phyloP scores from a whole-genome alignment of 2,888 invertebrate genomes.

The Eumacrocentrus americanus region DNA sequence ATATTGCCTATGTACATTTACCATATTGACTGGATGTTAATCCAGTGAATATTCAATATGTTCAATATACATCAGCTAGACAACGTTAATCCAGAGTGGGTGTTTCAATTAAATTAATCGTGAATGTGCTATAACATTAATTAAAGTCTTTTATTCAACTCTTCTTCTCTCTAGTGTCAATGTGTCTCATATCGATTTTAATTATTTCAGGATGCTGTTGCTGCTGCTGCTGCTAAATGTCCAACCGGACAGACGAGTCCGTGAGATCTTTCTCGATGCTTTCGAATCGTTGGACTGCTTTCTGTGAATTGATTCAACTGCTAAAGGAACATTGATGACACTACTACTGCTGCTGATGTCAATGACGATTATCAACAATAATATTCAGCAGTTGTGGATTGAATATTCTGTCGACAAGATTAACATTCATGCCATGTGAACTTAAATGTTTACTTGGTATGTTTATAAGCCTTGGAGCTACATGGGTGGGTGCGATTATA shows the following conservation, averaged over 20 bases:
- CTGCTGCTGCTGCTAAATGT: too few species aligned
- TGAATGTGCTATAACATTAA: neutral
- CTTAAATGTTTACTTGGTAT: too few species aligned
- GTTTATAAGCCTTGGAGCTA: too few species aligned
- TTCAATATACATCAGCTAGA: neutral
- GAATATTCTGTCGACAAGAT: too few species aligned
- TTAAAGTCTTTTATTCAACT: neutral
- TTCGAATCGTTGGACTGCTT: neutral
- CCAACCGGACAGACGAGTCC: neutral
- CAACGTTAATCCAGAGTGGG: too few species aligned
- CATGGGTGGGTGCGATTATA: neutral
- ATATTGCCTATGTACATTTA: neutral
- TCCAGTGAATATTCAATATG: constrained; percentile 9
- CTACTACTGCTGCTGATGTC: too few species aligned
- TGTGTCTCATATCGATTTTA: neutral
- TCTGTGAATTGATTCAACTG: too few species aligned
- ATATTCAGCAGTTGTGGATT: too few species aligned
- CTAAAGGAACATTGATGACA: too few species aligned
- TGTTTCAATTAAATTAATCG: neutral
- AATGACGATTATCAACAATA: too few species aligned
- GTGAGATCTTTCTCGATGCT: neutral
- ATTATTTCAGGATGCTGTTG: too few species aligned
- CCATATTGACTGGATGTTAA: neutral
- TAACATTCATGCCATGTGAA: too few species aligned
- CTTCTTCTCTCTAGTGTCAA: neutral